Base-by-base conservation (phyloP, 2,113 vertebrate species). In the Cnemophilus loriae region DNA sequence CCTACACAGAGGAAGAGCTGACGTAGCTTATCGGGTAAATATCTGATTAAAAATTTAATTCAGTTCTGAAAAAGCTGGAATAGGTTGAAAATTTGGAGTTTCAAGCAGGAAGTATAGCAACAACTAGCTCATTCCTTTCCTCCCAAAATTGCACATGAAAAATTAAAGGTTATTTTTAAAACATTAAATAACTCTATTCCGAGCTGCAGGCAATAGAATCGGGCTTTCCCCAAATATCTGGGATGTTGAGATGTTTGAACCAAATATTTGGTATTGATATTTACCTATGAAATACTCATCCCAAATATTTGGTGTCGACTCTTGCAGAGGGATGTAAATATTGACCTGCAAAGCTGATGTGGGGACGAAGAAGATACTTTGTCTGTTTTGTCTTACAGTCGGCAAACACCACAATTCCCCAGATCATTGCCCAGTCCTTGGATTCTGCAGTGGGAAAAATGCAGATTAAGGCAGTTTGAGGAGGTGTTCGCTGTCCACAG, bases 201-300 rank as follows among this genome's bases (percentile, higher is more conserved):
- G 13, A 47, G 64, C 70, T 44, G 65, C 57, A 53, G 81, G 67
- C 32, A 16, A 52, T 6, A 10, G 44, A 19, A 22, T 1, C 8
- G n/a, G 46, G n/a, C n/a, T 92, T 65, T 28, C 41, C 65, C 56
- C 42, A 30, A 87, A 63, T 61, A 68, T 71, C 84, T 82, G 60
- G 65, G 64, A 23, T 17, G 69, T 16, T n/a, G 67, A 81, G 71
- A 39, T 28, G 37, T 53, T 85, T 87, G 50, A 76, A 73, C n/a
- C 67, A 94, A 90, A 85, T 69, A 88, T 85, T 83, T 94, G 64
- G 61, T 60, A 10, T 52, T 79, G 87, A 37, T 94, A 82, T 91
- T 96, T 94, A 87, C 55, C 42, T 13, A 15, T 14, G 64, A 47
- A 88, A 87, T 33, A 5, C 37, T 53, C 61, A 84, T 77, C 71